Evolutionary conservation across 2,888 invertebrate genomes (phyloP), one percentile per base, ranked within the genome.

Genomic region (Acronicta aceris): DNA sequence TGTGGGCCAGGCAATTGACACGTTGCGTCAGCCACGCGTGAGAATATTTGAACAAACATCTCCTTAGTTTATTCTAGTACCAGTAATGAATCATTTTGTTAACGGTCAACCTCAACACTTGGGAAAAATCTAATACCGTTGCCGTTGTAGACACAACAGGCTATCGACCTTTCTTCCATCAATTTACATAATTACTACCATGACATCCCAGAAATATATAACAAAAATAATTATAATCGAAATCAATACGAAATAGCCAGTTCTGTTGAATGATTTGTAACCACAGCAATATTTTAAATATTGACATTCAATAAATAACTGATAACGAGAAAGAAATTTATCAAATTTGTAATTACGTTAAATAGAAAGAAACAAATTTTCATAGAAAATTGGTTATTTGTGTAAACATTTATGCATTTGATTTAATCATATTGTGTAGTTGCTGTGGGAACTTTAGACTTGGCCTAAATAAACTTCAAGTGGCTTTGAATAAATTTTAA

Each of bases 21-120:
- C 88, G 85, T 80, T 81, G 82, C 81, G 81, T 79, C 82, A 82
- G 85, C 83, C 85, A 88, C 88, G 90, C 93, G 93, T 94, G 94
- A 93, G 93, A 94, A 93, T 89, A 90, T 93, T 90, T 92, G 88
- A 89, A 92, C 92, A 94, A 93, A 91, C 88, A 92, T 85, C 87
- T 85, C 85, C 85, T 84, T 79, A 87, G 92, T 92, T 92, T 91
- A 89, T 92, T 90, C 90, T 90, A 88, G 90, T 87, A 82, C 87
- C 83, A 85, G 90, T 91, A 92, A 93, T 93, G 93, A 93, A 91
- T 93, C 91, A 93, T 93, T 90, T 90, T 85, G 85, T 89, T 91
- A 93, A 92, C 91, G 90, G 92, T 89, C 84, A 84, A 84, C 86
- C 73, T 86, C 82, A 87, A 83, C 87, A 90, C 89, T 90, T 87